Base-by-base conservation (phyloP, 2,888 invertebrate genomes). In the Drosophila demipolita region DNA sequence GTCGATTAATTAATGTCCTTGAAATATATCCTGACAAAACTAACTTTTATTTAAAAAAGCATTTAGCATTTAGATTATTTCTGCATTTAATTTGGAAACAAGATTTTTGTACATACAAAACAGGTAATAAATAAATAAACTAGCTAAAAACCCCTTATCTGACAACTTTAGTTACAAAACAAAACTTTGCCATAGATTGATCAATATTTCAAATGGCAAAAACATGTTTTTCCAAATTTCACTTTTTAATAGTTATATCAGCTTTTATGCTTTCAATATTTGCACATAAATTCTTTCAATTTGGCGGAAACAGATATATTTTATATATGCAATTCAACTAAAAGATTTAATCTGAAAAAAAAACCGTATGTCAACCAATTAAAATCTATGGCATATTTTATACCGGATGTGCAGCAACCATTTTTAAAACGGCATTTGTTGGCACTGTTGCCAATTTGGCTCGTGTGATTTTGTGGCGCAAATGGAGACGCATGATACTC, bases 381-480 rank as follows among this genome's bases (percentile, higher is more conserved):
- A 40, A 35, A 35, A 49, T 40, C 4, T 6, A 17, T 12, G 38
- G 1, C 4, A 68, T 45, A 11, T 50, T 26, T 4, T 42, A 42
- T 68, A 32, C 33, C 50, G 26, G 36, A 55, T 32, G 15, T 42
- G 50, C 70, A 38, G 45, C 40, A 66, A 6, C 29, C 29, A 29
- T 29, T 23, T 55, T 65, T 35, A 35, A 38, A n/a, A n/a, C 12
- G 1, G 17, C 8, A 8, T 40, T 29, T 12, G 11, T 62, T 73
- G 74, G 75, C 74, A 42, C 1, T 1, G 45, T 11, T 59, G 68
- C 75, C 74, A 74, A 48, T 59, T 74, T 63, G 59, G 63, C 42
- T 54, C 20, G 26, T 35, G n/a, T 64, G 48, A 1, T 20, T 36
- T 54, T 58, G 50, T 62, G 54, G 59, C 50, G 26, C 45, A 36